A percentile compares a stretch with the other conserved stretches of the same genome.
Conservation (phyloP, 1,140 invertebrate species). For the Pseudomyrmex flavicornis region DNA sequence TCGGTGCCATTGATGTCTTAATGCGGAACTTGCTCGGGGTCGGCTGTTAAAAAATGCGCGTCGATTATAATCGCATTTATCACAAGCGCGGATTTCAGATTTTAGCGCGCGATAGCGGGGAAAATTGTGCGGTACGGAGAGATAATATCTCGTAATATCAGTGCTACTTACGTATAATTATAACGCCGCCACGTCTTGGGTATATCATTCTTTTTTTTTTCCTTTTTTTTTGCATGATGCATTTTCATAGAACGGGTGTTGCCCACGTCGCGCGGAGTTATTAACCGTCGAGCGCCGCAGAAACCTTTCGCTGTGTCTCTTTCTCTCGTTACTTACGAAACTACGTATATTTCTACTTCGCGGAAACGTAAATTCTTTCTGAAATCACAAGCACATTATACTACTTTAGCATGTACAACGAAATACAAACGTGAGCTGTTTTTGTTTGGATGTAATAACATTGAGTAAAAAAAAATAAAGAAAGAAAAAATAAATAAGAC, state of each 20-base stretch:
- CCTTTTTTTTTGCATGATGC: constrained; percentile 17
- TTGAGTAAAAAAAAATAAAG: not conserved
- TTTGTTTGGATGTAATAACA: not conserved
- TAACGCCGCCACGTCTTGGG: constrained; percentile 16
- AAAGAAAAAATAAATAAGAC: not conserved
- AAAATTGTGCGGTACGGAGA: constrained; percentile 36
- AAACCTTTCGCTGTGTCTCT: constrained; percentile 32
- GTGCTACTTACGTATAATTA: constrained; percentile 48
- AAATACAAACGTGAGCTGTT: no score
- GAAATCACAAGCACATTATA: not conserved
- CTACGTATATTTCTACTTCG: not conserved
- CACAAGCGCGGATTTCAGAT: constrained; percentile 37
- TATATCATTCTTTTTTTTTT: no score
- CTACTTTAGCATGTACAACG: not conserved
- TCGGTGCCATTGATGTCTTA: constrained; percentile 52
- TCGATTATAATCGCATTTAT: constrained; percentile 54
- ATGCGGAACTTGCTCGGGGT: constrained; percentile 25
- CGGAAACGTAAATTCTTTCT: constrained; percentile 12
- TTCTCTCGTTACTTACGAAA: constrained; percentile 25
- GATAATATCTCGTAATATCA: constrained; percentile 47
- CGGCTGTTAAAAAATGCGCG: constrained; percentile 33
- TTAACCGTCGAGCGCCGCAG: constrained; percentile 16
- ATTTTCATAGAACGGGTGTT: constrained; percentile 53
- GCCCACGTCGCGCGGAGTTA: constrained; percentile 8
- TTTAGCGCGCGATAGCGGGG: constrained; percentile 30